Evolutionary conservation across 2,797 vertebrate species (phyloP).

Genomic region (Capromys pilorides): DNA sequence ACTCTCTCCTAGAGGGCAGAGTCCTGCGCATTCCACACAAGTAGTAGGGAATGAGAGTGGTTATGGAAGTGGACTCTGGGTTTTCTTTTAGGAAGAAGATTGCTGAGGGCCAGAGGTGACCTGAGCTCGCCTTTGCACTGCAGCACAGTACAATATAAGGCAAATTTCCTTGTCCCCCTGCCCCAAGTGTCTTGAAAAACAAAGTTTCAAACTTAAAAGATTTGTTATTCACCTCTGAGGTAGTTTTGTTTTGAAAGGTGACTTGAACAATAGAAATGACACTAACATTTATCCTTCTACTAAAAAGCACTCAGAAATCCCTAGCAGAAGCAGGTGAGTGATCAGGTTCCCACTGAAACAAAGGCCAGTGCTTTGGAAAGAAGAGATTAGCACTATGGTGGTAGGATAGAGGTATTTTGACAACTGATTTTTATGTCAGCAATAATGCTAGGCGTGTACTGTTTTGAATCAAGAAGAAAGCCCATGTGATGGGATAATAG

Average conservation of each 20-base stretch:
- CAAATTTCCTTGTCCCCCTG: background rate
- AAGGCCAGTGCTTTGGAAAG: constrained; percentile 54
- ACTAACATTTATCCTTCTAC: background rate
- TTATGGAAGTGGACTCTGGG: background rate
- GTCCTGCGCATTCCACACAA: background rate
- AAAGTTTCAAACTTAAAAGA: constrained; percentile 31
- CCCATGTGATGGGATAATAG: constrained; percentile 61
- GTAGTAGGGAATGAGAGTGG: background rate
- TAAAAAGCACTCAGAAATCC: background rate
- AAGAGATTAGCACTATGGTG: constrained; percentile 6
- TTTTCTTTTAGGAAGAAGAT: background rate
- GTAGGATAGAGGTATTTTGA: constrained; percentile 64
- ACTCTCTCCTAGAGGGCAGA: constrained; percentile 5
- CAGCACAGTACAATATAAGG: fast-evolving
- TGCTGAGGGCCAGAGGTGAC: background rate
- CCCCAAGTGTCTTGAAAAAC: constrained; percentile 14
- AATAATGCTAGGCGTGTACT: constrained; percentile 70
- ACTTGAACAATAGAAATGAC: constrained; percentile 15
- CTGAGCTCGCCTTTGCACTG: background rate
- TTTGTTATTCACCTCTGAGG: background rate
- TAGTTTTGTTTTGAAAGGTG: constrained; percentile 56
- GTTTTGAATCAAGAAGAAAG: constrained; percentile 40
- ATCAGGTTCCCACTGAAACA: background rate
- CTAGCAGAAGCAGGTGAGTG: background rate
- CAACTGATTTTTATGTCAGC: constrained; percentile 74